phyloP scores from a whole-genome alignment of 2,113 vertebrate genomes.

The Cololabis saira region DNA sequence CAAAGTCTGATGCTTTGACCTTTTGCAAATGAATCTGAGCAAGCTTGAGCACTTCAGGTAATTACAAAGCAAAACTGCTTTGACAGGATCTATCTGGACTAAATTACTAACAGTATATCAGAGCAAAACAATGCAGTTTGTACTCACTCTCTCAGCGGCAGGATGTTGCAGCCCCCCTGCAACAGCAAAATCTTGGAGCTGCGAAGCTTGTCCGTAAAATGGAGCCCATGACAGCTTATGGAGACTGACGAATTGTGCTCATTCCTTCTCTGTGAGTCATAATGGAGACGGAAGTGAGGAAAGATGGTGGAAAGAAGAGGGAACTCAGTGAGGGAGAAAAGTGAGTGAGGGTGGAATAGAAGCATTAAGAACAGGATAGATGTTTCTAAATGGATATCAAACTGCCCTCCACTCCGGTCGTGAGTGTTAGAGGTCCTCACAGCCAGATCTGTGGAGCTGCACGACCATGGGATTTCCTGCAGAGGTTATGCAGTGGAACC shows the following conservation, averaged over 20 bases:
- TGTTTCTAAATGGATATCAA: conserved; percentile 40
- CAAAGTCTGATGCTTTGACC: conserved; percentile 75
- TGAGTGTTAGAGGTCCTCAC: conserved; percentile 40
- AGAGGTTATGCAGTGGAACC: conserved; percentile 58
- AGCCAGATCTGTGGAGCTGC: conserved; percentile 31
- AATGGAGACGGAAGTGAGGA: background rate
- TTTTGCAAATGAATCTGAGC: conserved; percentile 82
- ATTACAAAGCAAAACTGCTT: conserved; percentile 84
- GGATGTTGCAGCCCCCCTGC: conserved; percentile 50
- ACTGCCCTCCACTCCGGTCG: conserved; percentile 6
- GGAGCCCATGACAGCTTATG: background rate
- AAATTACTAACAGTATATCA: conserved; percentile 76
- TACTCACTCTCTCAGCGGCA: conserved; percentile 55
- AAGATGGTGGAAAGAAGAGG: background rate
- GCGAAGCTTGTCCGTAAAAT: conserved; percentile 30
- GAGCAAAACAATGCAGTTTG: conserved; percentile 77
- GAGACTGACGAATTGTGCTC: conserved; percentile 1
- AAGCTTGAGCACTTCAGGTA: conserved; percentile 85
- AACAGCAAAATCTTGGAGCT: conserved; percentile 9
- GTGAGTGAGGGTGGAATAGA: background rate
- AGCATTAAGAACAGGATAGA: background rate
- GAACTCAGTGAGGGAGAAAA: background rate
- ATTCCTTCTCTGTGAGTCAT: conserved; percentile 7
- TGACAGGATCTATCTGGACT: conserved; percentile 84
- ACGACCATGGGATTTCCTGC: conserved; percentile 50